phyloP scores from a whole-genome alignment of 2,113 vertebrate genomes.

The Todiramphus saurophagus region DNA sequence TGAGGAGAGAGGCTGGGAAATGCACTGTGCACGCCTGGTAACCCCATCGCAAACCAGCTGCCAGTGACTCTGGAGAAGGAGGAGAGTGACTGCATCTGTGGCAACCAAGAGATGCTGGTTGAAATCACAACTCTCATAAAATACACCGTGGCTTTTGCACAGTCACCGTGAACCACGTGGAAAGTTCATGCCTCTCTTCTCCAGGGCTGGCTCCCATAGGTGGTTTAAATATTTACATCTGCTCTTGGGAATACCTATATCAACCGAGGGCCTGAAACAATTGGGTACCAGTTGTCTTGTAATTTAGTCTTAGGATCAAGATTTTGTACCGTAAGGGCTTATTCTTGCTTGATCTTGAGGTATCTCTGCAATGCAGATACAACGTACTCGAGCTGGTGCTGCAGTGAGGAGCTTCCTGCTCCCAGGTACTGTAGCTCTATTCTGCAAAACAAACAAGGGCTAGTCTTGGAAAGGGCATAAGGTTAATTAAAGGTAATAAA shows the following conservation, averaged over 20 bases:
- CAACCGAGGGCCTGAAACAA: neutral
- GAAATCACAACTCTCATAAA: neutral
- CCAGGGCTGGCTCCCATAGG: neutral
- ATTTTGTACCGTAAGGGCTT: neutral
- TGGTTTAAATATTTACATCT: neutral
- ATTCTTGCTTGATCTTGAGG: neutral
- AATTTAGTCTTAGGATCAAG: neutral
- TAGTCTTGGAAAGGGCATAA: neutral
- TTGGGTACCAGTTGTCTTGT: neutral
- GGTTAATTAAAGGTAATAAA: neutral
- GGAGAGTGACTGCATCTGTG: neutral
- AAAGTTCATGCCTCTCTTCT: neutral
- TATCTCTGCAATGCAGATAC: neutral
- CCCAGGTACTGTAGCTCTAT: accelerated
- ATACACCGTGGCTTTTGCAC: accelerated
- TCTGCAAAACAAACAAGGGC: neutral
- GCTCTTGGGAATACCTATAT: neutral
- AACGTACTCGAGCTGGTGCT: accelerated
- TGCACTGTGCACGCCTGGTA: accelerated
- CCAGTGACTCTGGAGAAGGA: accelerated
- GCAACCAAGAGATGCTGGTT: neutral
- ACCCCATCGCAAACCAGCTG: too few species aligned
- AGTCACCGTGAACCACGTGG: neutral
- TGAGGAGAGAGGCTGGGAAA: neutral
- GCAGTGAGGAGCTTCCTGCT: neutral